phyloP scores from a whole-genome alignment of 2,113 vertebrate species.

The Syngnathus typhle region DNA sequence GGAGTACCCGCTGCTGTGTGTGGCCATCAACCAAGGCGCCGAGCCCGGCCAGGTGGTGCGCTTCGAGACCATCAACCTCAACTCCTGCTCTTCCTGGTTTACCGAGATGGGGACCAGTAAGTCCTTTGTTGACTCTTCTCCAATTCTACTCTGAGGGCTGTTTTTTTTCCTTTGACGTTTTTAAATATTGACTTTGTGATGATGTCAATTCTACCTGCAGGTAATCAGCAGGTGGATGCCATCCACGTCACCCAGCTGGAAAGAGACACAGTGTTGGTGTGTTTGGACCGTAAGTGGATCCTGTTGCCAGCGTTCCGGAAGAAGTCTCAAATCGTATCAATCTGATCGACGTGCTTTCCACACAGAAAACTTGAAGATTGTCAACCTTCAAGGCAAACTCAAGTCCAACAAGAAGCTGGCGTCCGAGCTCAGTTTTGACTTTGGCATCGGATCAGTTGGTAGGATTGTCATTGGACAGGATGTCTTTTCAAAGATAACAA shows the following conservation, averaged over 20 bases:
- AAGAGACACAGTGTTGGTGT: conserved; percentile 94
- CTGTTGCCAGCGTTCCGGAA: background rate
- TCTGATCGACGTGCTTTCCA: conserved; percentile 6
- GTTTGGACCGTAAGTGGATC: conserved; percentile 89
- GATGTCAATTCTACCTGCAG: conserved; percentile 47
- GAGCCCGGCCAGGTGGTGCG: conserved; percentile 87
- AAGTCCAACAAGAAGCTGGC: conserved; percentile 98
- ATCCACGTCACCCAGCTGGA: conserved; percentile 97
- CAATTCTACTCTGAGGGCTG: no score
- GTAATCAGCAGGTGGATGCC: conserved; percentile 85
- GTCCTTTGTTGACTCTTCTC: conserved; percentile 9
- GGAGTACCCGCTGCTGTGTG: conserved; percentile 95
- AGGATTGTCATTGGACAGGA: conserved; percentile 43
- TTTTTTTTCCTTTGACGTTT: no score
- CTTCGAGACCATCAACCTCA: conserved; percentile 98
- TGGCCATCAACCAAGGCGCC: conserved; percentile 83
- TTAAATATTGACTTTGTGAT: no score
- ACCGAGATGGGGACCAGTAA: conserved; percentile 88
- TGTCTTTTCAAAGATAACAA: no score
- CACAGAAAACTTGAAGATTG: conserved; percentile 94
- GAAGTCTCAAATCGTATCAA: background rate
- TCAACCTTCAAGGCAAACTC: conserved; percentile 91
- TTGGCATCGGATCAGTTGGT: conserved; percentile 95
- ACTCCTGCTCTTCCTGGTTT: conserved; percentile 98
- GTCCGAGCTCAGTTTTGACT: conserved; percentile 96